Percentiles rank a stretch among this genome's conserved stretches.
These are phyloP conservation scores for Anthopleura xanthogrammica DNA, from an alignment of 92 coral and sea anemone genomes.

Conservation along the genomic window DNA sequence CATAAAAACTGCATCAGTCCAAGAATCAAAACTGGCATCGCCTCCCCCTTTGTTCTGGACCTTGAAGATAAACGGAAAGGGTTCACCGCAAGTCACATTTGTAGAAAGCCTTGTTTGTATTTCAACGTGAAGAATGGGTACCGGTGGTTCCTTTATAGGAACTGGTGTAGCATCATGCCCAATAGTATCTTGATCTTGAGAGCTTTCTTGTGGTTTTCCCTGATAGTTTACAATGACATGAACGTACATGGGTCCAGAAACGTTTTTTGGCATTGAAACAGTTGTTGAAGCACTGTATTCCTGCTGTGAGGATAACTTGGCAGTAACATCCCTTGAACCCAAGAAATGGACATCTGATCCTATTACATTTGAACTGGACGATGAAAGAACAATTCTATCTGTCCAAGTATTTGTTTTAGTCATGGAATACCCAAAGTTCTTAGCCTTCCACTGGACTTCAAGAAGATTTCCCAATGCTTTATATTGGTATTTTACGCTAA, in stretches of 20 bases:
- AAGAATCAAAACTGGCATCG: conserved; percentile 40
- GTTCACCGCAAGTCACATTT: conserved; percentile 45
- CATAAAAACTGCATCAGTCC: conserved; percentile 64
- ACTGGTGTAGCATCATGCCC: conserved; percentile 32
- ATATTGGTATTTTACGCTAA: conserved; percentile 39
- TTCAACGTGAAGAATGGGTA: conserved; percentile 34
- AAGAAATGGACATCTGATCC: conserved; percentile 33
- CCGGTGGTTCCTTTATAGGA: conserved; percentile 27
- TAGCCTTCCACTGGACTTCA: conserved; percentile 47
- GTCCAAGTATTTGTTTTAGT: conserved; percentile 37
- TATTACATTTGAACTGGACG: conserved; percentile 4
- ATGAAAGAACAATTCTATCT: conserved; percentile 55
- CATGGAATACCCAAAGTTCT: conserved; percentile 61
- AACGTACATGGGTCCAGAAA: conserved; percentile 60
- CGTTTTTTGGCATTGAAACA: conserved; percentile 35
- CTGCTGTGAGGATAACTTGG: conserved; percentile 55
- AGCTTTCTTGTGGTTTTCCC: conserved; percentile 31
- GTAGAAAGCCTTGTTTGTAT: conserved; percentile 40
- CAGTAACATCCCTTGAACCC: conserved; percentile 37
- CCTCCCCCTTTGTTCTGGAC: conserved; percentile 52
- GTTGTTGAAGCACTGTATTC: conserved; percentile 51
- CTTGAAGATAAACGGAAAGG: conserved; percentile 45
- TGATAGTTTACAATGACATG: conserved; percentile 44
- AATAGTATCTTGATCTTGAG: conserved; percentile 36
- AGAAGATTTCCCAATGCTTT: conserved; percentile 45